phyloP scores from a whole-genome alignment of 2,113 vertebrate species.

The Emydocephalus ijimae region DNA sequence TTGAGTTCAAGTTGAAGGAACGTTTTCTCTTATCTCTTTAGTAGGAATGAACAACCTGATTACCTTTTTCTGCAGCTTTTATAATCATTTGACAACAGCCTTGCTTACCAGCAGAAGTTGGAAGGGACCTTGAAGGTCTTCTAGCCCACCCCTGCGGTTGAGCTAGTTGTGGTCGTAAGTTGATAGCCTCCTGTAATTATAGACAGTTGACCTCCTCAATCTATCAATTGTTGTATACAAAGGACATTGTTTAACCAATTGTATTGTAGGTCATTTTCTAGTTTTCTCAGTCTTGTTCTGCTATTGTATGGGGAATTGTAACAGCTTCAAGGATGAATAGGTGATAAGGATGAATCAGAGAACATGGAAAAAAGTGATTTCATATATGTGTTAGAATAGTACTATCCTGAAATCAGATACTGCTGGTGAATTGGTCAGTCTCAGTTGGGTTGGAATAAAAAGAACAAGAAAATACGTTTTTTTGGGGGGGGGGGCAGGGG shows the following conservation, averaged over 20 bases:
- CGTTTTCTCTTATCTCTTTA: background rate
- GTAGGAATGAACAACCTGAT: background rate
- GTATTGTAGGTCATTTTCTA: background rate
- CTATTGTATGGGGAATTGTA: background rate
- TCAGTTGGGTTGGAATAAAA: background rate
- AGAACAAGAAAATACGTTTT: background rate
- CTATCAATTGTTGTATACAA: background rate
- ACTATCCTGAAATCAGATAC: background rate
- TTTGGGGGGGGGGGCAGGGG: rapidly evolving
- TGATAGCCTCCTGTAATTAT: background rate
- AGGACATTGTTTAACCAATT: background rate
- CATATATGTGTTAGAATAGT: background rate
- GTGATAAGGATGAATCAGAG: background rate
- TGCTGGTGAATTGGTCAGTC: no score
- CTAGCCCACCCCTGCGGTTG: no score
- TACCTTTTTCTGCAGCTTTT: background rate
- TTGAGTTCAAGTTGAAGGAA: background rate
- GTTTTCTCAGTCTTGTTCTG: background rate
- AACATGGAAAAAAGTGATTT: background rate
- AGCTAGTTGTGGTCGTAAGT: no score
- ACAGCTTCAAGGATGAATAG: background rate
- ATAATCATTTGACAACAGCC: background rate
- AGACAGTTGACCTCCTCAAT: background rate
- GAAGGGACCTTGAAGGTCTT: no score
- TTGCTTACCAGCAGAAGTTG: no score